Conservation (phyloP, 2,797 vertebrate species). For the Chelmon rostratus region DNA sequence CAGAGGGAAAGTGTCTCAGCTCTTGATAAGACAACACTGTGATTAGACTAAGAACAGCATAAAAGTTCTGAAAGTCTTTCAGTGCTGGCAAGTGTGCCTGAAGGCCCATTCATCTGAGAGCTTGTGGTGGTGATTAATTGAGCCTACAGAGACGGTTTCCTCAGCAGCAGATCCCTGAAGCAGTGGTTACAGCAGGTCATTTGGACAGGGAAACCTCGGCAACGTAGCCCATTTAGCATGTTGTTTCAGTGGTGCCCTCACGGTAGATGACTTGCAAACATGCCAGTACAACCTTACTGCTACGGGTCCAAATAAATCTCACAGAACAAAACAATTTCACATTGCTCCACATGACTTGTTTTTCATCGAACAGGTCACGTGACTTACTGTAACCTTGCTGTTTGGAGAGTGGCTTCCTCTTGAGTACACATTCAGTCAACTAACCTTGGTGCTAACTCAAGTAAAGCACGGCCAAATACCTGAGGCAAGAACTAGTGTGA, state of each 20-base stretch:
- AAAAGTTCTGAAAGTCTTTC: constrained; percentile 61
- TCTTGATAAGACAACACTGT: constrained; percentile 52
- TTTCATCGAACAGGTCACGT: constrained; percentile 19
- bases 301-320: constrained; percentile 13
- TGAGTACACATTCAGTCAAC: constrained; percentile 41
- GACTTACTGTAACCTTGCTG: constrained; percentile 49
- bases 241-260: constrained; percentile 9
- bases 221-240: constrained; percentile 41
- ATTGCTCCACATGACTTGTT: not conserved
- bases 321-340: not conserved
- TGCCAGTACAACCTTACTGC: not conserved
- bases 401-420: constrained; percentile 48
- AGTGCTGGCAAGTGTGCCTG: constrained; percentile 57
- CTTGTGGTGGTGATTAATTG: constrained; percentile 76
- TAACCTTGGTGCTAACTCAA: constrained; percentile 60
- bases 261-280: constrained; percentile 34
- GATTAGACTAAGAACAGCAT: constrained; percentile 58
- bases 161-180: constrained; percentile 57
- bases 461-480: constrained; percentile 55
- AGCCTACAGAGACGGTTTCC: constrained; percentile 61
- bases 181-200: constrained; percentile 40
- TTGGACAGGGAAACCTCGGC: constrained; percentile 59
- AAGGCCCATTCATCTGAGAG: constrained; percentile 62
- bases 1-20: constrained; percentile 43
- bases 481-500: constrained; percentile 32